These are phyloP conservation scores for Spongilla lacustris DNA, from an alignment of 37 sponge, comb jelly and placozoan species.

Conservation along the genomic window DNA sequence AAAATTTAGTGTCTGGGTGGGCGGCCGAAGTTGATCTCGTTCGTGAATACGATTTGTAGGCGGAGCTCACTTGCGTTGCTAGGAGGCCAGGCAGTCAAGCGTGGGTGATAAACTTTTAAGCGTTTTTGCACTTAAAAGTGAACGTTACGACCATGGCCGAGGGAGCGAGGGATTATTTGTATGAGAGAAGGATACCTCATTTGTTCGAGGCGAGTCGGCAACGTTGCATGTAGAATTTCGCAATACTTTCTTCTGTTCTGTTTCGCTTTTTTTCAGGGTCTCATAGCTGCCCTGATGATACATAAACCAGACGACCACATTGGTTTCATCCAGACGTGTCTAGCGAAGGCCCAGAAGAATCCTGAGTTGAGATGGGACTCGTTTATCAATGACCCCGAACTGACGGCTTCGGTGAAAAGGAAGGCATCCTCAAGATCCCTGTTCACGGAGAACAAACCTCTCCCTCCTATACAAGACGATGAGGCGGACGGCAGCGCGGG, in stretches of 20 bases:
- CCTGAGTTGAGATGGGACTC: not conserved
- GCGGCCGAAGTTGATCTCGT: not conserved
- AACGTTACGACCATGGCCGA: constrained; percentile 1
- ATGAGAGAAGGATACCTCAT: constrained; percentile 52
- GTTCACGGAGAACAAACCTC: not conserved
- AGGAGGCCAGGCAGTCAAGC: not conserved
- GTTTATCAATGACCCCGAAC: not conserved
- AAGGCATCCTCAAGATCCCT: not conserved
- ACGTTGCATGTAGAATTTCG: not conserved
- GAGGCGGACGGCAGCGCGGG: not conserved
- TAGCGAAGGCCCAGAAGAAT: constrained; percentile 8
- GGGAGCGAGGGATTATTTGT: constrained; percentile 58
- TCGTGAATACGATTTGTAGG: not conserved
- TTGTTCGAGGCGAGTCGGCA: constrained; percentile 67
- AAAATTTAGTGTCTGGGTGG: not conserved
- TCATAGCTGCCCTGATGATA: constrained; percentile 62
- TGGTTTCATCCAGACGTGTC: constrained; percentile 43
- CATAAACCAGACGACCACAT: constrained; percentile 64
- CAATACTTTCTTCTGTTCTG: no score
- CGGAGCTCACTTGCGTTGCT: not conserved
- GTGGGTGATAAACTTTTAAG: not conserved
- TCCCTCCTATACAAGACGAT: constrained; percentile 5
- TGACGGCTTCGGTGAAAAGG: not conserved
- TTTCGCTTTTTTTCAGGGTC: constrained; percentile 38
- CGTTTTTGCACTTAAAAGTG: not conserved